phyloP scores from a whole-genome alignment of 2,113 vertebrate species.

The Lucifuga dentata region DNA sequence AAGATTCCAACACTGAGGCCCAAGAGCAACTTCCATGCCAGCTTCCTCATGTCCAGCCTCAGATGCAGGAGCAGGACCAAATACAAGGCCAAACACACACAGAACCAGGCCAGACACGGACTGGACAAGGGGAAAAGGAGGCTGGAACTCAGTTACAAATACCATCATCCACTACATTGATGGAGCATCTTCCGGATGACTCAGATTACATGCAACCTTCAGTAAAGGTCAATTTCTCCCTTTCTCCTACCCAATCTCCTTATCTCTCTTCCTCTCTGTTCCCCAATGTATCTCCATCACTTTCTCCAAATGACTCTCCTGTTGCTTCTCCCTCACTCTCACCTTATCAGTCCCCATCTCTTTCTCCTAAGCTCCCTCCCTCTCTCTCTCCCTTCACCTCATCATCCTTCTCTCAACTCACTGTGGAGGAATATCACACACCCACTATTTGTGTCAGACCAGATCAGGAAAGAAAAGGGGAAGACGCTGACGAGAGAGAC shows the following conservation, averaged over 20 bases:
- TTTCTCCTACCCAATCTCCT: constrained; percentile 39
- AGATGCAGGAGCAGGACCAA: constrained; percentile 15
- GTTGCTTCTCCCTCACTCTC: constrained; percentile 46
- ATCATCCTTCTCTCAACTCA: background rate
- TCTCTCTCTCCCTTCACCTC: constrained; percentile 47
- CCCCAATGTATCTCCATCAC: constrained; percentile 38
- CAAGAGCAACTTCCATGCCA: constrained; percentile 12
- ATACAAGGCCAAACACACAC: background rate
- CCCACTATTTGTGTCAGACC: constrained; percentile 8
- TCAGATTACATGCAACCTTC: constrained; percentile 66
- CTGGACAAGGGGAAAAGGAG: background rate
- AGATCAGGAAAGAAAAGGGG: constrained; percentile 10
- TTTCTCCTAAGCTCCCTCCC: too few species aligned
- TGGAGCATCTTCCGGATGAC: constrained; percentile 32
- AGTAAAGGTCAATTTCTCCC: constrained; percentile 14
- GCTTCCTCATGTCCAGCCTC: background rate
- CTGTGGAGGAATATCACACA: constrained; percentile 27
- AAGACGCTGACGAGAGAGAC: background rate
- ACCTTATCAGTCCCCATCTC: constrained; percentile 55
- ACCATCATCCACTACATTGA: background rate
- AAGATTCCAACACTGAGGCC: background rate
- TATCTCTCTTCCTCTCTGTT: constrained; percentile 51
- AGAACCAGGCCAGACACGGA: background rate
- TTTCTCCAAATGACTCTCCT: constrained; percentile 51
- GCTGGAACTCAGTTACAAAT: constrained; percentile 3